Evolutionary conservation across 2,113 vertebrate genomes (phyloP).

Genomic region (Varanus salvator): DNA sequence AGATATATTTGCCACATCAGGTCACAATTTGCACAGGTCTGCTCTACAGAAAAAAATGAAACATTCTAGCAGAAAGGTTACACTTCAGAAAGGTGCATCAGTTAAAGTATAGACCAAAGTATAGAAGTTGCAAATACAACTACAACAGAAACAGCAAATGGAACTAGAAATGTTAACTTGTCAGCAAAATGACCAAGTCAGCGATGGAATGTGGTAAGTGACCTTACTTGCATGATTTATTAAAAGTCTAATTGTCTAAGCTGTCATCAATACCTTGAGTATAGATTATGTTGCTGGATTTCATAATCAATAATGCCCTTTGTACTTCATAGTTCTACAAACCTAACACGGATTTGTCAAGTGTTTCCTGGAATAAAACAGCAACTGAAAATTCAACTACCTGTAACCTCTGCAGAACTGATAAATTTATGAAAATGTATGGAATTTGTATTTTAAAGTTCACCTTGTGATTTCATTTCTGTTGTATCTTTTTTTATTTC

Average conservation of each 20-base stretch:
- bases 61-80: neutral
- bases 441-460: constrained; percentile 42
- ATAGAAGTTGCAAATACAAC: too few species aligned
- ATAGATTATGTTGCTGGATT: neutral
- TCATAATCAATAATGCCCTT: neutral
- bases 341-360: neutral
- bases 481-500: constrained; percentile 67
- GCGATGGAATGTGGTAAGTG: neutral
- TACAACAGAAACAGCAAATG: too few species aligned
- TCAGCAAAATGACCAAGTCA: neutral
- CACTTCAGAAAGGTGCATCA: neutral
- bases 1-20: neutral
- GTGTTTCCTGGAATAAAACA: neutral
- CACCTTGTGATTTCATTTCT: constrained; percentile 78
- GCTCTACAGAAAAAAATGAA: neutral
- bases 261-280: neutral
- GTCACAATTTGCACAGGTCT: neutral
- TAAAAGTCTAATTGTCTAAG: neutral
- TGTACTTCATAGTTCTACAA: neutral
- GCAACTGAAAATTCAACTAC: neutral
- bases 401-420: neutral
- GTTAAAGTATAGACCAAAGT: neutral
- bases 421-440: constrained; percentile 37
- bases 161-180: neutral
- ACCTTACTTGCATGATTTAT: neutral